A percentile compares a stretch with the other conserved stretches of the same genome.
Evolutionary conservation across 2,888 invertebrate species (phyloP).

Genomic region (Zhuqinia jingwanae): DNA sequence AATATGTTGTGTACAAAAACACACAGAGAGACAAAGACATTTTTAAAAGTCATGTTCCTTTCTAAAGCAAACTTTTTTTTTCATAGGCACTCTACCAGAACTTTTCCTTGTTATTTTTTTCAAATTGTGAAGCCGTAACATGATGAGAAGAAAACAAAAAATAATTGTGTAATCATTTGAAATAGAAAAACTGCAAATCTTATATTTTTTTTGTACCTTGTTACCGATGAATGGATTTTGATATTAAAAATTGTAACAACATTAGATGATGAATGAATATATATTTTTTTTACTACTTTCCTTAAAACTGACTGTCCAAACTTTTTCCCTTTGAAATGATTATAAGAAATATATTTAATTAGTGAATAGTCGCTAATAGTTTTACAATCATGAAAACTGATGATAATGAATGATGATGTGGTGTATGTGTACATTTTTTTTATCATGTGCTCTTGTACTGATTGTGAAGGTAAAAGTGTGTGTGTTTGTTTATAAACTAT

Average conservation of each 20-base stretch:
- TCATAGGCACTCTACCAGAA: conserved; percentile 24
- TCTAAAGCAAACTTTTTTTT: neutral
- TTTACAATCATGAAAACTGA: neutral
- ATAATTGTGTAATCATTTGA: neutral
- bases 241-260: conserved; percentile 24
- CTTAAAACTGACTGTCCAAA: conserved; percentile 16
- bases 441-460: too few relatives aligned
- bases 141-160: neutral
- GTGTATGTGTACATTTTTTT: too few relatives aligned
- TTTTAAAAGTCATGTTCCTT: too few relatives aligned
- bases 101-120: neutral
- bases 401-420: too few relatives aligned
- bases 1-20: too few relatives aligned
- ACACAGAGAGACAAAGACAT: too few relatives aligned
- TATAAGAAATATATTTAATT: neutral
- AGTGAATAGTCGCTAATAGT: too few relatives aligned
- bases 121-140: neutral
- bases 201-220: conserved; percentile 31
- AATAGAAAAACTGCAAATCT: conserved; percentile 40
- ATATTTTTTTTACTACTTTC: neutral
- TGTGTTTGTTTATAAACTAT: neutral
- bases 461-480: neutral
- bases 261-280: neutral
- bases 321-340: neutral
- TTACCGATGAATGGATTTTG: conserved; percentile 43